These are phyloP conservation scores for Pyrochroa serraticornis DNA, from an alignment of 2,888 invertebrate genomes.

Conservation along the genomic window DNA sequence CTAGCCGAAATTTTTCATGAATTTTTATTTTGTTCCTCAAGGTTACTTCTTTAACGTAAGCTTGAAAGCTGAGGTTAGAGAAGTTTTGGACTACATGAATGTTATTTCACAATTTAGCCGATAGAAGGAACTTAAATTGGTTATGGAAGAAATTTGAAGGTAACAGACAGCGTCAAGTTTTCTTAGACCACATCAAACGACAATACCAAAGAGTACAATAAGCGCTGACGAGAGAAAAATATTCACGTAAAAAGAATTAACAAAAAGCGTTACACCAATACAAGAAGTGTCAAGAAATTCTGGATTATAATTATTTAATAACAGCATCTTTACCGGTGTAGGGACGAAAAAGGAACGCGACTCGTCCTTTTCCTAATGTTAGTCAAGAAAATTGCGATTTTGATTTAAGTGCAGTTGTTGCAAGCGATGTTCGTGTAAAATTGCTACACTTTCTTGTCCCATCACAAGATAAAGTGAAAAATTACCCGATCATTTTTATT, in stretches of 20 bases:
- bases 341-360: constrained; percentile 72
- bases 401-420: constrained; percentile 93
- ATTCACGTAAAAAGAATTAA: constrained; percentile 41
- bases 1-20: constrained; percentile 55
- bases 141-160: constrained; percentile 86
- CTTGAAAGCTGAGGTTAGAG: constrained; percentile 93
- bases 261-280: constrained; percentile 38
- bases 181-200: constrained; percentile 67
- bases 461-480: constrained; percentile 71
- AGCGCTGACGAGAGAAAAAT: constrained; percentile 37
- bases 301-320: constrained; percentile 78
- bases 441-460: constrained; percentile 88
- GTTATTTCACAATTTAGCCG: constrained; percentile 93
- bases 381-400: constrained; percentile 63
- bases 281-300: constrained; percentile 63
- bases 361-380: constrained; percentile 24
- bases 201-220: constrained; percentile 45
- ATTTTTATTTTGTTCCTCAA: constrained; percentile 54
- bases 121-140: constrained; percentile 89
- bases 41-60: constrained; percentile 94
- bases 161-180: constrained; percentile 77
- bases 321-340: constrained; percentile 94
- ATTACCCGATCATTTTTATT: background rate
- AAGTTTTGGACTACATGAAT: constrained; percentile 90
- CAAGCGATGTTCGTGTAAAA: constrained; percentile 91